Base-by-base conservation (phyloP, 2,888 invertebrate genomes). In the Mellilla xanthometata region DNA sequence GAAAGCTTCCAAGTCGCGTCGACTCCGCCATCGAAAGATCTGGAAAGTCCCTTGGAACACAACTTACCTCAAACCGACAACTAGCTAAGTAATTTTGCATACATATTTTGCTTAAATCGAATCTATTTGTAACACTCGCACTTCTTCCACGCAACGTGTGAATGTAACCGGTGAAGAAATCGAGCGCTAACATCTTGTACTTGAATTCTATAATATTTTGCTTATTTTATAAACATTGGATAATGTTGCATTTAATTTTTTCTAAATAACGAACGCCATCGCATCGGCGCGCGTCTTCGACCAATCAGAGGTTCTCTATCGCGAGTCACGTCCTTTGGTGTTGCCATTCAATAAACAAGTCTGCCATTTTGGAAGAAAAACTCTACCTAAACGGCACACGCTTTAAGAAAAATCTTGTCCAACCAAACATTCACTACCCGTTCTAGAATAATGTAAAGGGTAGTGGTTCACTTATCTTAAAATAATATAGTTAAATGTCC, bases 61-160 rank as follows among this genome's bases (percentile, higher is more conserved):
- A 76, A 63, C 75, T 77, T 77, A 76, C 62, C 62, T 59, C 68
- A 68, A 72, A 80, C 74, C 67, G 82, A 84, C 79, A 81, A 72
- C 79, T 83, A 84, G 74, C 79, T 81, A 82, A 78, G 71, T 72
- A 41, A 73, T 76, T 76, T 77, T 65, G 81, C 73, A 79, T 85
- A 86, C 76, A 85, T 75, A 77, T 79, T 82, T 48, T 74, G 76
- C 84, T 86, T 84, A 85, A 60, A 81, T 76, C 72, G 72, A 81
- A 68, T 63, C 61, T 68, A 66, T 22, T 30, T 30, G 15, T 27
- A 38, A 9, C 41, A 12, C 22, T 49, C n/a, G 39, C 41, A 51
- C 41, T 45, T 47, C 54, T 29, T 24, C n/a, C 34, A 35, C 28
- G 30, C 28, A 31, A 46, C 32, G 44, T 12, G 10, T 12, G 10